A percentile compares a stretch with the other conserved stretches of the same genome.
Conservation (phyloP, 2,888 invertebrate genomes). For the Hypsopygia costalis region DNA sequence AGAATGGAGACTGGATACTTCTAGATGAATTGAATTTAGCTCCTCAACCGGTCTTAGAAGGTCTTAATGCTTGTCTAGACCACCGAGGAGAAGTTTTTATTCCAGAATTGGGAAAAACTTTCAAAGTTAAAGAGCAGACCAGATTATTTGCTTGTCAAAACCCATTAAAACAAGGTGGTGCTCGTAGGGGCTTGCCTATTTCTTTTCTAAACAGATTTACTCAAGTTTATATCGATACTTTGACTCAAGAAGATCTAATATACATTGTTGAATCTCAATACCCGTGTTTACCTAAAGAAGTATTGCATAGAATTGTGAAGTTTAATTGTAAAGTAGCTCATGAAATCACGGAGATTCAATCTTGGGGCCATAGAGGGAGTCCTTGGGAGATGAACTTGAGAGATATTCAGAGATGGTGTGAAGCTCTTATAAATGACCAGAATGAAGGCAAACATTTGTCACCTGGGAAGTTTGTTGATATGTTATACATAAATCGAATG, state of each 20-base stretch:
- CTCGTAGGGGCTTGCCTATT: slow-evolving; percentile 95
- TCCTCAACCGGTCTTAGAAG: slow-evolving; percentile 98
- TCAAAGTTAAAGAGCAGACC: slow-evolving; percentile 87
- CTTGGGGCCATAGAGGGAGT: slow-evolving; percentile 90
- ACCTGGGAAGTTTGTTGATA: slow-evolving; percentile 84
- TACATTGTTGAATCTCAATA: slow-evolving; percentile 85
- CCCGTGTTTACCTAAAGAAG: slow-evolving; percentile 77
- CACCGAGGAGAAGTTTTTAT: slow-evolving; percentile 98
- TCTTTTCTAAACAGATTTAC: slow-evolving; percentile 99
- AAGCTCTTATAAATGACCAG: slow-evolving; percentile 81
- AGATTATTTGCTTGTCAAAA: slow-evolving; percentile 99
- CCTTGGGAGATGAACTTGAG: slow-evolving; percentile 99
- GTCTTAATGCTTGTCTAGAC: slow-evolving; percentile 98
- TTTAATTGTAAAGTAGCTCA: slow-evolving; percentile 87
- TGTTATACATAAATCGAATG: slow-evolving; percentile 94
- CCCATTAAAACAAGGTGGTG: slow-evolving; percentile 97
- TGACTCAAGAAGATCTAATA: slow-evolving; percentile 83
- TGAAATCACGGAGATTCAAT: slow-evolving; percentile 82
- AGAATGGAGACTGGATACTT: slow-evolving; percentile 96
- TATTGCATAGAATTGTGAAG: slow-evolving; percentile 86
- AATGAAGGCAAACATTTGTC: slow-evolving; percentile 36
- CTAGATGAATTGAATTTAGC: slow-evolving; percentile 99
- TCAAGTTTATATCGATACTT: slow-evolving; percentile 87
- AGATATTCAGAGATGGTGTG: slow-evolving; percentile 96
- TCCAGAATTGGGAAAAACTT: slow-evolving; percentile 94